Evolutionary conservation across 2,888 invertebrate species (phyloP).

Genomic region (Chirona hameri): DNA sequence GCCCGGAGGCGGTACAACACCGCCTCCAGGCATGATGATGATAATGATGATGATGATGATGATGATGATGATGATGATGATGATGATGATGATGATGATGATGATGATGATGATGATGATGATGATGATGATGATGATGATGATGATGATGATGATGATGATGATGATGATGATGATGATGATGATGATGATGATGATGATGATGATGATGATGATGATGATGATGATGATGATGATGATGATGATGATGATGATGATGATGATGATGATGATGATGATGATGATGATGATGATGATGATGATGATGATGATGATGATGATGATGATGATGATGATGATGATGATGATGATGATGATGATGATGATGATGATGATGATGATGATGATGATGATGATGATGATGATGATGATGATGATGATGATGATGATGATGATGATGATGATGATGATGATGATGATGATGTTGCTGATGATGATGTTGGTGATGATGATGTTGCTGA

Average conservation of each 20-base stretch:
- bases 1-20: no score
- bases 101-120: slow-evolving; percentile 22
- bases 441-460: background rate
- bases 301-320: slow-evolving; percentile 22
- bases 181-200: slow-evolving; percentile 10
- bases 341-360: slow-evolving; percentile 22
- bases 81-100: slow-evolving; percentile 22
- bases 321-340: slow-evolving; percentile 22
- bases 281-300: slow-evolving; percentile 22
- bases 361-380: slow-evolving; percentile 22
- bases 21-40: no score
- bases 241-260: background rate
- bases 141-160: slow-evolving; percentile 22
- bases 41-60: no score
- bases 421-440: slow-evolving; percentile 22
- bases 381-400: slow-evolving; percentile 22
- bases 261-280: background rate
- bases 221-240: slow-evolving; percentile 6
- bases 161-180: slow-evolving; percentile 22
- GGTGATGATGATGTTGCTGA: no score
- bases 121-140: slow-evolving; percentile 22
- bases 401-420: slow-evolving; percentile 22
- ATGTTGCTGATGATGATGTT: no score
- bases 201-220: slow-evolving; percentile 2
- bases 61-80: slow-evolving; percentile 6